Evolutionary conservation across 92 coral and sea anemone species (phyloP).

Genomic region (Porites cylindrica): DNA sequence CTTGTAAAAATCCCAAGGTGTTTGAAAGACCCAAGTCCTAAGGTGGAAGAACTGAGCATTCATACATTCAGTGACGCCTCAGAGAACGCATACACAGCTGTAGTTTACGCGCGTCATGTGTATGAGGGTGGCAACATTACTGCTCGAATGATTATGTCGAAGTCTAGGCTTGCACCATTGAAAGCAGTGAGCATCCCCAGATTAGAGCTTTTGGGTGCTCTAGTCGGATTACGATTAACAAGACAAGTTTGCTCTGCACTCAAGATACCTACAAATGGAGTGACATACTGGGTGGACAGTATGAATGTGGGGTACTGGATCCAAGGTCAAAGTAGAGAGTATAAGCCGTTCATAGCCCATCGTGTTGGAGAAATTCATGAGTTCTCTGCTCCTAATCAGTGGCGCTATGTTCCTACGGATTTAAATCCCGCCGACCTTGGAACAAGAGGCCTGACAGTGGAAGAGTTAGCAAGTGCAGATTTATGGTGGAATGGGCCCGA

Average conservation of each 20-base stretch:
- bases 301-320: slow-evolving; percentile 41
- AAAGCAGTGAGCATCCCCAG: slow-evolving; percentile 64
- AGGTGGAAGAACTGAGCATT: slow-evolving; percentile 13
- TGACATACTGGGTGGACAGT: no score
- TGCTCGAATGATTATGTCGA: slow-evolving; percentile 57
- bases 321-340: slow-evolving; percentile 40
- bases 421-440: slow-evolving; percentile 72
- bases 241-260: slow-evolving; percentile 55
- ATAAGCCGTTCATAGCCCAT: slow-evolving; percentile 50
- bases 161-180: slow-evolving; percentile 73
- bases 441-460: slow-evolving; percentile 52
- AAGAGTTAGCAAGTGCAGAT: slow-evolving; percentile 39
- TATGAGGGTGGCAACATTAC: slow-evolving; percentile 31
- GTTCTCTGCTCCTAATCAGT: slow-evolving; percentile 64
- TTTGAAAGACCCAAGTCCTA: slow-evolving; percentile 10
- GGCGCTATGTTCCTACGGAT: slow-evolving; percentile 70
- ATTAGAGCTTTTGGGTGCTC: slow-evolving; percentile 53
- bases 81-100: slow-evolving; percentile 70
- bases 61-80: slow-evolving; percentile 70
- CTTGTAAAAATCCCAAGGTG: slow-evolving; percentile 20
- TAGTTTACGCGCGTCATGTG: slow-evolving; percentile 39
- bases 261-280: slow-evolving; percentile 16
- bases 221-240: slow-evolving; percentile 41
- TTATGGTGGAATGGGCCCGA: slow-evolving; percentile 71
- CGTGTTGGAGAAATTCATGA: slow-evolving; percentile 62